phyloP scores from a whole-genome alignment of 2,113 vertebrate genomes.

The Lagopus muta region DNA sequence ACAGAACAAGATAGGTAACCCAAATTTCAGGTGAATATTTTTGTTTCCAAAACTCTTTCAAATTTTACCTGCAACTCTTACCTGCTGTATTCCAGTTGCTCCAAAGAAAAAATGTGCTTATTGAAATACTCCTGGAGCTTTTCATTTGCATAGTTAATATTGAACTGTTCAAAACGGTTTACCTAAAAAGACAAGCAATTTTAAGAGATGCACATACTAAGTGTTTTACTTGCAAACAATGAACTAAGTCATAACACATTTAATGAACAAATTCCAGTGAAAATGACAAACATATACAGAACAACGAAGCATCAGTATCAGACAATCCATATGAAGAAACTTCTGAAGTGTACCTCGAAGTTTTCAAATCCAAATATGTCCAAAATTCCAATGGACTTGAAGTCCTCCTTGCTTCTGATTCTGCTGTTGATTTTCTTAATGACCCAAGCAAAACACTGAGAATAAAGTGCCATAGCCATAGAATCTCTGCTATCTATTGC shows the following conservation, averaged over 20 bases:
- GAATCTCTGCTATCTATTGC: conserved; percentile 96
- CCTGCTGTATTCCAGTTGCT: conserved; percentile 98
- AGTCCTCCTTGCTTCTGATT: conserved; percentile 91
- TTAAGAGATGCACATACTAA: not conserved
- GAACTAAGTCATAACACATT: not conserved
- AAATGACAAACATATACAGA: not conserved
- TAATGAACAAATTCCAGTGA: not conserved
- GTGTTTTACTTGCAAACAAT: not conserved
- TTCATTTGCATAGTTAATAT: conserved; percentile 99
- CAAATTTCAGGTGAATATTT: not conserved
- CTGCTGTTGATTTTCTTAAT: conserved; percentile 92
- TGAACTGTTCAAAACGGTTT: conserved; percentile 98
- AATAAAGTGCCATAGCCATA: conserved; percentile 98
- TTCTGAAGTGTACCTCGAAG: conserved; percentile 86
- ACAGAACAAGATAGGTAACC: not conserved
- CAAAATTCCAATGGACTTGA: conserved; percentile 93
- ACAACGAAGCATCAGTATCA: not conserved
- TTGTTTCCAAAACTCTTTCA: not conserved
- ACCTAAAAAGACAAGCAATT: conserved; percentile 77
- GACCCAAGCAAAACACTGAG: conserved; percentile 96
- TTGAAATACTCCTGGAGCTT: conserved; percentile 99
- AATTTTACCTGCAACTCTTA: conserved; percentile 44
- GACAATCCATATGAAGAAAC: not conserved
- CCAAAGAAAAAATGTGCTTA: conserved; percentile 98
- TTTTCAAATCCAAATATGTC: conserved; percentile 99